Base-by-base conservation (phyloP, 2,113 vertebrate genomes). In the Dryoscopus gambensis region DNA sequence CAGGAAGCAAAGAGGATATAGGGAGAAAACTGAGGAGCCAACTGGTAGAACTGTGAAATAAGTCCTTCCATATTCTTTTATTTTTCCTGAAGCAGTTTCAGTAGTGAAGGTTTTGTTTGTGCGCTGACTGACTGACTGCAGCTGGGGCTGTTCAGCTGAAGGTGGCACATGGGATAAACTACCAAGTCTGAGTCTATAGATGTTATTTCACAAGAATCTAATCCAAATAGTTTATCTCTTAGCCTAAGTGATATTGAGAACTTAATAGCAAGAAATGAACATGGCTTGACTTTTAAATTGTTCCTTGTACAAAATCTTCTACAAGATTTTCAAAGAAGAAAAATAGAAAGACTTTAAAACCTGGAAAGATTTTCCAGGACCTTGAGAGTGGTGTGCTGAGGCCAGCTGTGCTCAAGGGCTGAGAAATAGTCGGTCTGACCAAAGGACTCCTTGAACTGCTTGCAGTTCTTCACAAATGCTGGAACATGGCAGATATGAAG, bases 151-250 rank as follows among this genome's bases (percentile, higher is more conserved):
- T 52, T 57, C 47, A 64, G 47, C 27, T 76, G 67, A 52, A 70
- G 23, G 31, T 27, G 24, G 50, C 18, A 44, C 28, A 21, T 0
- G 1, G 46, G 20, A 84, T 23, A 76, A 81, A 57, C 24, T 12
- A 42, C 7, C 0, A 0, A 55, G 19, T 63, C 57, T 83, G 35
- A 17, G 28, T 35, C 39, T 59, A 16, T 16, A 65, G 46, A 24
- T 14, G 25, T 30, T 56, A 21, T 63, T 74, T 83, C 52, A 70
- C 25, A 80, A 64, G 11, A 78, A 57, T n/a, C 14, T 81, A 70
- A 59, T 39, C 28, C 22, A 68, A 60, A 46, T 6, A 74, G 15
- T 42, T 86, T 67, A 17, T 82, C 6, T 35, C 31, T 81, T 30
- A 64, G 11, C 11, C 11, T 18, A 67, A 12, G 3, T 67, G 24